A percentile compares a stretch with the other conserved stretches of the same genome.
phyloP scores from a whole-genome alignment of 2,113 vertebrate species.

The Catharus bicknelli region DNA sequence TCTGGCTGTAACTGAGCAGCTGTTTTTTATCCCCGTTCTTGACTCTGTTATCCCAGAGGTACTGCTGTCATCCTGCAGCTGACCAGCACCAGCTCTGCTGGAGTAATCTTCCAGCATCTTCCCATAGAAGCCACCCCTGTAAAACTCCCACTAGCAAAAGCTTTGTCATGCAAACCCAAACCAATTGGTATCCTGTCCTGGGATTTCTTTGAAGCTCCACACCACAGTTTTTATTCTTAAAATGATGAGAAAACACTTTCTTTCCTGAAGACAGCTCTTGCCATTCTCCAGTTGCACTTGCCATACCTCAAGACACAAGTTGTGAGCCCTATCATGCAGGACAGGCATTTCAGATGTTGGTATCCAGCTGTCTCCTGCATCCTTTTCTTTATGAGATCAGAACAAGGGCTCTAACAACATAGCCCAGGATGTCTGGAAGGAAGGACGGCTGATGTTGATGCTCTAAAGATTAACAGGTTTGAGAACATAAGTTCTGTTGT shows the following conservation, averaged over 20 bases:
- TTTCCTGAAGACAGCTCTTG: background rate
- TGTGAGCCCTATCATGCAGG: background rate
- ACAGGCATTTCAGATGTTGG: background rate
- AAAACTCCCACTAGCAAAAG: background rate
- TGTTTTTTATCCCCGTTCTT: background rate
- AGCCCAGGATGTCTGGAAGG: background rate
- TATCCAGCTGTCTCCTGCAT: background rate
- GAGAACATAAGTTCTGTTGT: background rate
- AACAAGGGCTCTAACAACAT: background rate
- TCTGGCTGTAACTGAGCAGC: background rate
- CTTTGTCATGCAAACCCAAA: background rate
- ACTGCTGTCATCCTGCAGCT: fast-evolving
- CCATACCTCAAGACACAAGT: background rate
- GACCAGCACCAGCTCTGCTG: background rate
- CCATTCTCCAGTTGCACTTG: background rate
- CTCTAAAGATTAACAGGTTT: background rate
- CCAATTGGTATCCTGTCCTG: background rate
- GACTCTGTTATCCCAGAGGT: background rate
- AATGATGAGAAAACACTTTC: fast-evolving
- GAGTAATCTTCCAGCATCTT: background rate
- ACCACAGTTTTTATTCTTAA: background rate
- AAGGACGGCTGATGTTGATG: background rate
- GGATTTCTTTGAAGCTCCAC: background rate
- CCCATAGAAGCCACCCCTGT: background rate
- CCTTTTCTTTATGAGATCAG: background rate